Percentiles rank a stretch among this genome's conserved stretches.
These are phyloP conservation scores for Operophtera brumata DNA, from an alignment of 2,888 invertebrate species.

Conservation along the genomic window DNA sequence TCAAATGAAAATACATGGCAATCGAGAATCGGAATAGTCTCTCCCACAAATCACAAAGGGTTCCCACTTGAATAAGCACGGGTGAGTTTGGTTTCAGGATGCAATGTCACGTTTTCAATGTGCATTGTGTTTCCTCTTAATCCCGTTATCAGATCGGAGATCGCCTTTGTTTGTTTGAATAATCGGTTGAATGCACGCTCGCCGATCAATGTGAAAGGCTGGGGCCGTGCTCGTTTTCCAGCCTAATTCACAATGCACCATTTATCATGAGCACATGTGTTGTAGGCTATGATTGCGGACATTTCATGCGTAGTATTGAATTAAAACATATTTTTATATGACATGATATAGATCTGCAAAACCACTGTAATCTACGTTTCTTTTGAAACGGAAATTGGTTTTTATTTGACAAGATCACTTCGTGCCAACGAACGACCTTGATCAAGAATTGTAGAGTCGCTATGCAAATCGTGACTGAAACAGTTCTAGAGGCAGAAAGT, in stretches of 20 bases:
- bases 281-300: constrained; percentile 58
- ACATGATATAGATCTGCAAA: constrained; percentile 1
- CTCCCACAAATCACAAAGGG: constrained; percentile 49
- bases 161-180: constrained; percentile 51
- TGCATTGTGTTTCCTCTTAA: constrained; percentile 41
- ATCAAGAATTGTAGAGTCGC: constrained; percentile 19
- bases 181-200: constrained; percentile 47
- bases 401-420: constrained; percentile 15
- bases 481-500: constrained; percentile 19
- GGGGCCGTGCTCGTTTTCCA: constrained; percentile 60
- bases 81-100: constrained; percentile 40
- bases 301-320: constrained; percentile 46
- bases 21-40: constrained; percentile 40
- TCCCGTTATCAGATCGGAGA: constrained; percentile 52
- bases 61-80: constrained; percentile 49
- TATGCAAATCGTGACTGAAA: constrained; percentile 26
- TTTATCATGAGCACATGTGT: constrained; percentile 44
- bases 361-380: neutral
- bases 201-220: constrained; percentile 63
- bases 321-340: constrained; percentile 31
- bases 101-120: constrained; percentile 52
- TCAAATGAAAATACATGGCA: constrained; percentile 38
- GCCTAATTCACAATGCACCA: constrained; percentile 61
- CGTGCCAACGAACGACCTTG: constrained; percentile 32
- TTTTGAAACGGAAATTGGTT: constrained; percentile 4